Evolutionary conservation across 2,797 vertebrate species (phyloP), one percentile per base, ranked within the genome.

Genomic region (Premnoplex brunnescens): DNA sequence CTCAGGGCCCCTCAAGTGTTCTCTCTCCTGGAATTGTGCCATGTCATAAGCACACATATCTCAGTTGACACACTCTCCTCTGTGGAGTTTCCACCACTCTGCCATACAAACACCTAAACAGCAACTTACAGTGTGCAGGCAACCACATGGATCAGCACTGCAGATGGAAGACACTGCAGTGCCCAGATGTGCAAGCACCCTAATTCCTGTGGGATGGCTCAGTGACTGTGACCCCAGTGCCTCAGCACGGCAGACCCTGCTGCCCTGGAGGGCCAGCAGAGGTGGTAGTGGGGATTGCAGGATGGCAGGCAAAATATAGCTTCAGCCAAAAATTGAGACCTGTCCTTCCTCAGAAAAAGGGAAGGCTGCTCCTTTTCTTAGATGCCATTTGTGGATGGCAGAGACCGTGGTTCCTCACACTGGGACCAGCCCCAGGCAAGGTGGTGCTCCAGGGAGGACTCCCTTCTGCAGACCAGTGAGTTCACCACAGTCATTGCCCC

Each of bases 361-460:
- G 44, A 73, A 71, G 49, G 27, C 27, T 89, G 49, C 15, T 82
- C 6, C 32, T 9, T 17, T 62, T 54, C 59, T 54, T 26, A n/a
- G 46, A 21, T 5, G 23, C 2, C 34, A 8, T 28, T 71, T 75
- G 14, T 37, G 36, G 44, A 56, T 26, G 26, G 34, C 56, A 60
- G n/a, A 56, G 37, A 15, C 23, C 11, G 2, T 9, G 10, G 21
- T 20, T 93, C 10, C 10, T 67, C 30, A n/a, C 24, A 12, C 18
- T 5, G 55, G 22, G 5, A 59, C 20, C 7, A 2, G 44, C 28
- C 14, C 37, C 54, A 64, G 24, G 44, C 0, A 0, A 63, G 14
- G 20, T 19, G 23, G 3, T 56, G 32, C 46, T 82, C 49, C 49
- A 60, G 26, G 23, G 7, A 62, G 24, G 44, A 24, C 13, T 34